Evolutionary conservation across 2,113 vertebrate genomes (phyloP).

Genomic region (Petromus typicus): DNA sequence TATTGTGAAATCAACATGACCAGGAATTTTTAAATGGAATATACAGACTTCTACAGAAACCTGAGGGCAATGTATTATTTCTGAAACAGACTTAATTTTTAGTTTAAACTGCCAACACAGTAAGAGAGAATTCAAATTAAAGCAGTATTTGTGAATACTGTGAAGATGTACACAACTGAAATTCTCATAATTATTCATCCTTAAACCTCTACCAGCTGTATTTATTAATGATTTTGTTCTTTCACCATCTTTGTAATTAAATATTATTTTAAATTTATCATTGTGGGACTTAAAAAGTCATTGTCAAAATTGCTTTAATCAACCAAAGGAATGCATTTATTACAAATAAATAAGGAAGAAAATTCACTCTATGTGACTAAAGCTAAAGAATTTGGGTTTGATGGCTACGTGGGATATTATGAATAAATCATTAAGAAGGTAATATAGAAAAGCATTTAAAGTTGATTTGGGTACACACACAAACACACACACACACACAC

Average conservation of each 20-base stretch:
- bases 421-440: background rate
- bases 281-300: slow-evolving; percentile 45
- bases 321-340: slow-evolving; percentile 49
- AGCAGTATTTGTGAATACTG: background rate
- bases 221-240: slow-evolving; percentile 41
- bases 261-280: slow-evolving; percentile 60
- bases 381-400: slow-evolving; percentile 37
- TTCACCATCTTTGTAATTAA: slow-evolving; percentile 38
- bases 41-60: slow-evolving; percentile 15
- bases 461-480: background rate
- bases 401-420: background rate
- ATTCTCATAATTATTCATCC: background rate
- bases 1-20: slow-evolving; percentile 68
- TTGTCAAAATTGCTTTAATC: slow-evolving; percentile 58
- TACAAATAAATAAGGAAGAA: slow-evolving; percentile 43
- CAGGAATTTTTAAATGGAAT: slow-evolving; percentile 33
- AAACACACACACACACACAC: background rate
- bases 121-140: slow-evolving; percentile 39
- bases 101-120: background rate
- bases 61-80: background rate
- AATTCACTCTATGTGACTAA: slow-evolving; percentile 32
- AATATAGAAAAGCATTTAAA: background rate
- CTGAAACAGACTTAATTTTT: background rate
- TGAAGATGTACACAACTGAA: background rate
- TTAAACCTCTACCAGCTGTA: slow-evolving; percentile 15